These are phyloP conservation scores for Aphis craccivora DNA, from an alignment of 1,140 invertebrate species.

Conservation along the genomic window DNA sequence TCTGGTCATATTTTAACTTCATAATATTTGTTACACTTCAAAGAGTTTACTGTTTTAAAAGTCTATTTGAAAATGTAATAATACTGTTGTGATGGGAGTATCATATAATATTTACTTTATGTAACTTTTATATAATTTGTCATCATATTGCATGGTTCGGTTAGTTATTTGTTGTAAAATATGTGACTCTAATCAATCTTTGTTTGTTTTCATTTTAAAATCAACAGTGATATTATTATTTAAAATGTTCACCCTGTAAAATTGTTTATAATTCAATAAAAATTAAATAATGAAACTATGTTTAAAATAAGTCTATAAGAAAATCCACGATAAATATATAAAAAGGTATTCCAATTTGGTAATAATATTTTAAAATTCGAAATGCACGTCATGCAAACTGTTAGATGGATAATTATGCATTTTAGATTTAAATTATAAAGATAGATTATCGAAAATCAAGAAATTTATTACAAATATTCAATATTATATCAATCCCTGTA, in stretches of 20 bases:
- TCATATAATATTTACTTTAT: not conserved
- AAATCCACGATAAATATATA: not conserved
- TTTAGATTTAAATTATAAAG: too few species aligned
- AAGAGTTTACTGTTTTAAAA: not conserved
- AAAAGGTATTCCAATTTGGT: not conserved
- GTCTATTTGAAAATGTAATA: conserved; percentile 6
- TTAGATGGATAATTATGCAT: too few species aligned
- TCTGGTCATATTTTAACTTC: not conserved
- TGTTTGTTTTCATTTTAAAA: not conserved
- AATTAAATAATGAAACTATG: not conserved
- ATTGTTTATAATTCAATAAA: not conserved
- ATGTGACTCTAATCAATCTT: not conserved
- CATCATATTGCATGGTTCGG: not conserved
- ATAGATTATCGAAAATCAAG: too few species aligned
- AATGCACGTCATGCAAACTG: too few species aligned
- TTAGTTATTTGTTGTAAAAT: not conserved
- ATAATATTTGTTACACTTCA: not conserved
- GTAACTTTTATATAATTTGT: not conserved
- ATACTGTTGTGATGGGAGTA: not conserved
- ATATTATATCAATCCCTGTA: too few species aligned
- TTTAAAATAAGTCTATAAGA: not conserved
- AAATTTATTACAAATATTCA: too few species aligned
- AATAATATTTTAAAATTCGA: not conserved
- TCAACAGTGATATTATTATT: not conserved
- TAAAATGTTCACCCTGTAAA: not conserved